Evolutionary conservation across 2,797 vertebrate genomes (phyloP).

Genomic region (Picus viridis): DNA sequence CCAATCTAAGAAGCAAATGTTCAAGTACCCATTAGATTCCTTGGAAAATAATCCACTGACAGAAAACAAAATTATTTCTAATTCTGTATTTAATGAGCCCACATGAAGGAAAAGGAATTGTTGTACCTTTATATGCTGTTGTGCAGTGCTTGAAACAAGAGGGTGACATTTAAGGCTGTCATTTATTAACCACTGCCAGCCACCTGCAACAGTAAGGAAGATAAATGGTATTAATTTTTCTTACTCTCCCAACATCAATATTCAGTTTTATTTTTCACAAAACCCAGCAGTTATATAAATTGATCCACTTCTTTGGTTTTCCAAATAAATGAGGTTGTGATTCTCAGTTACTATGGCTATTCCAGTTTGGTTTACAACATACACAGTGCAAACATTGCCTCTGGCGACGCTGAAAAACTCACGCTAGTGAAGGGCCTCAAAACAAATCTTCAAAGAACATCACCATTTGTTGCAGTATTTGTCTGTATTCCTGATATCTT

Average conservation of each 20-base stretch:
- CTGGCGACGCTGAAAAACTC: neutral
- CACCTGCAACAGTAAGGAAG: conserved; percentile 72
- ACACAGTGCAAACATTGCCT: rapidly evolving
- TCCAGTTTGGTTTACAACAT: neutral
- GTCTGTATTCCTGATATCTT: neutral
- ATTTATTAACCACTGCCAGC: conserved; percentile 91
- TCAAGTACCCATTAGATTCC: neutral
- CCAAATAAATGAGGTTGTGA: neutral
- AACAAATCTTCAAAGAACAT: neutral
- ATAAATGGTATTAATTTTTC: neutral
- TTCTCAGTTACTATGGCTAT: neutral
- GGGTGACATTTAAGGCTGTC: conserved; percentile 88
- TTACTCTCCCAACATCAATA: neutral
- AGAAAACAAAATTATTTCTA: neutral
- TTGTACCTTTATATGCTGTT: conserved; percentile 84
- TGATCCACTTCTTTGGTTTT: neutral
- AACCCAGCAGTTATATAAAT: neutral
- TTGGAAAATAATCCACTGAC: neutral
- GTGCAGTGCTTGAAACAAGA: conserved; percentile 79
- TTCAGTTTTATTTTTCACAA: neutral
- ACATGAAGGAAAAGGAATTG: neutral
- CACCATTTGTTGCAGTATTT: neutral
- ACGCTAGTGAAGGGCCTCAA: neutral
- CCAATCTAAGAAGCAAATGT: neutral
- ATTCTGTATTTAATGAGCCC: neutral